phyloP scores from a whole-genome alignment of 2,797 vertebrate genomes.

The Heliangelus exortis region DNA sequence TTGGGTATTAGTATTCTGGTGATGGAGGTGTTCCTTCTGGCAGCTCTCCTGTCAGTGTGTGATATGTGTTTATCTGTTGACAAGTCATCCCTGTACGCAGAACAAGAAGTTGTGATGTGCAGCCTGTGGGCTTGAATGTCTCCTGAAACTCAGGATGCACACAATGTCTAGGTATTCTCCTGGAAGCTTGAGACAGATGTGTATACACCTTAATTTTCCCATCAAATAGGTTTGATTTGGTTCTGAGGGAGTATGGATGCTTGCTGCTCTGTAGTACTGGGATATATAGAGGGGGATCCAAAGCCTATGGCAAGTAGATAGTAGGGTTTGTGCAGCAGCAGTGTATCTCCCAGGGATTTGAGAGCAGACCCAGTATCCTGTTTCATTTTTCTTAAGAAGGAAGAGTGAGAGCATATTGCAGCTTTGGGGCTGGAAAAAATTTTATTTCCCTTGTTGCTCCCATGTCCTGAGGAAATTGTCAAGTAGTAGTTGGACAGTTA shows the following conservation, averaged over 20 bases:
- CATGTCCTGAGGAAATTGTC: background rate
- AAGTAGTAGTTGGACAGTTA: background rate
- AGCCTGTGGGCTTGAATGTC: background rate
- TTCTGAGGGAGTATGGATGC: background rate
- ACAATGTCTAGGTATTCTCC: background rate
- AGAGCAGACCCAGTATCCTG: background rate
- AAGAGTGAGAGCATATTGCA: background rate
- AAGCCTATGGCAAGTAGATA: background rate
- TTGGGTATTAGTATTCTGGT: background rate
- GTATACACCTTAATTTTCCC: background rate
- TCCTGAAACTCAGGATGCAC: background rate
- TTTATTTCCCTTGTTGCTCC: background rate
- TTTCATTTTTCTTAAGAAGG: background rate
- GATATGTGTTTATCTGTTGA: conserved; percentile 30
- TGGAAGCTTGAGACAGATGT: background rate
- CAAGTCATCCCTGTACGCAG: background rate
- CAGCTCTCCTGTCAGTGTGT: background rate
- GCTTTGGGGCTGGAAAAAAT: background rate
- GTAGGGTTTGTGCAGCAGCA: background rate
- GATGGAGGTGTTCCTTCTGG: background rate
- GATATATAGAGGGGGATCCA: background rate
- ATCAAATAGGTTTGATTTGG: background rate
- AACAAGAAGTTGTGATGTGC: background rate
- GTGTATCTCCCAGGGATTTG: background rate
- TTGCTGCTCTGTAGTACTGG: background rate